Evolutionary conservation across 2,888 invertebrate species (phyloP), one percentile per base, ranked within the genome.

Genomic region (Nomada fucata): DNA sequence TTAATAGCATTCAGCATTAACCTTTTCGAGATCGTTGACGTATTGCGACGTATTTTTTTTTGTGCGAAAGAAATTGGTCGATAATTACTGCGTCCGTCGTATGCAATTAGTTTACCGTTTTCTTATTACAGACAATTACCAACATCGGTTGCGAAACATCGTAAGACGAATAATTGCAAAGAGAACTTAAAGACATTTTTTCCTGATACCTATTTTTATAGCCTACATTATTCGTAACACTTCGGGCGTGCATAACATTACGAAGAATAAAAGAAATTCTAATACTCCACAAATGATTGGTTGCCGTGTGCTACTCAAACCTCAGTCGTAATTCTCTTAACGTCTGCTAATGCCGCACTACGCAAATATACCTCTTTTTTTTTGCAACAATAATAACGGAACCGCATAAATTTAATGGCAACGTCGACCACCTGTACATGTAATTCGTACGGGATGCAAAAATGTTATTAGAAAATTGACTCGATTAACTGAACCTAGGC

Each of bases 101-200:
- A 47, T 52, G 60, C 52, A 71, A 71, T 71, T 71, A 71, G 60
- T 61, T 70, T 47, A 47, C 60, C 70, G 70, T 70, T 71, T 61
- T 61, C 52, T 52, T 61, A 60, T 71, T 71, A 61, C 60, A 60
- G 70, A 42, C 60, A 71, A 61, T 71, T 71, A 71, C 70, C 50
- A 60, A 52, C 50, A 50, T 52, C 9, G 60, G 50, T 61, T 71
- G 60, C 36, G 70, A 71, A 71, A 71, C 60, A 20, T 36, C 2
- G 20, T 29, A 7, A 52, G 60, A 36, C 60, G 60, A 60, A 61
- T 61, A 50, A 71, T 61, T 52, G 13, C 70, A 18, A 18, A 29
- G n/a, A 10, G 60, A 36, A 52, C 52, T 71, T 61, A 52, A 71
- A 50, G 60, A 23, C 50, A 50, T 70, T 26, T 59, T 59, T 59